A percentile compares a stretch with the other conserved stretches of the same genome.
phyloP scores from a whole-genome alignment of 2,888 invertebrate species.

The Junonia oenone region DNA sequence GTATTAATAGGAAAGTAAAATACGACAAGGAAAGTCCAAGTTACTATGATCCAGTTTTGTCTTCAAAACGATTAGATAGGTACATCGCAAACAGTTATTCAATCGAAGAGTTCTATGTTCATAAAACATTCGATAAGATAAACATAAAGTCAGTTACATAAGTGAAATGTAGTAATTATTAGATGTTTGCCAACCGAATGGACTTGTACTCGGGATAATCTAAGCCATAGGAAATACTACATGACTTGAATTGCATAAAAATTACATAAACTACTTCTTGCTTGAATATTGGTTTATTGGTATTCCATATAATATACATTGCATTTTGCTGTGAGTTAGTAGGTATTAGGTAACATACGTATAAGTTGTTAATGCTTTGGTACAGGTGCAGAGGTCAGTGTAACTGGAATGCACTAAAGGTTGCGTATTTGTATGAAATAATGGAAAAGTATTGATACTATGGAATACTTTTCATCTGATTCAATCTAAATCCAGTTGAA shows the following conservation, averaged over 20 bases:
- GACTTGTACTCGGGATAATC: background rate
- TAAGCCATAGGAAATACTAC: background rate
- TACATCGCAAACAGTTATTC: background rate
- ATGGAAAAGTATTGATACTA: no score
- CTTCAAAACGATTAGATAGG: no score
- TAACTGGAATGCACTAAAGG: no score
- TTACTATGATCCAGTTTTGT: no score
- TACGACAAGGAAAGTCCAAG: no score
- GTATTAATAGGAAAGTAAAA: no score
- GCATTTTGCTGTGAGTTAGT: background rate
- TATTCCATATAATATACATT: background rate
- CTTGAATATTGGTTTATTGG: background rate
- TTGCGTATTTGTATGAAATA: no score
- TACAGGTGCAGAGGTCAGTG: no score
- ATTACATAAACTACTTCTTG: background rate
- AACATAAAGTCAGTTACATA: constrained; percentile 5
- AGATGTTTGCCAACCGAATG: constrained; percentile 10
- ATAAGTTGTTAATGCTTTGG: no score
- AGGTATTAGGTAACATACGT: background rate
- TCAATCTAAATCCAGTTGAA: no score
- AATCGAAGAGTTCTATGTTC: background rate
- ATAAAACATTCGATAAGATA: constrained; percentile 5
- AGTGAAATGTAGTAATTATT: constrained; percentile 5
- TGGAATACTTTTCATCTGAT: no score
- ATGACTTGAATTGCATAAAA: constrained; percentile 3